Conservation (phyloP, 2,113 vertebrate species). For the mouse (Mus musculus) region GRCm39 chr10:42210001-42210500, state of each 20-base stretch:
- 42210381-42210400: neutral
- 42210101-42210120: constrained; percentile 23
- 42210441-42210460: constrained; percentile 79
- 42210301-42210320: neutral
- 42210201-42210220: neutral
- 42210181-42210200: neutral
- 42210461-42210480: constrained; percentile 78
- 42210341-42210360: neutral
- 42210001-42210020: constrained; percentile 50
- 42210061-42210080: constrained; percentile 2
- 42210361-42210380: constrained; percentile 19
- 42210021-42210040: constrained; percentile 55
- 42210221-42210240: neutral
- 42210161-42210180: neutral
- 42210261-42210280: constrained; percentile 23
- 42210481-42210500: constrained; percentile 74
- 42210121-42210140: neutral
- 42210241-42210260: neutral
- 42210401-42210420: constrained; percentile 56
- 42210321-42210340: constrained; percentile 11
- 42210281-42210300: neutral
- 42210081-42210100: neutral
- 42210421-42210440: constrained; percentile 69
- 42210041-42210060: constrained; percentile 55
- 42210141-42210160: constrained; percentile 25